These are phyloP conservation scores for Spea bombifrons DNA, from an alignment of 2,113 vertebrate species.

Conservation along the genomic window DNA sequence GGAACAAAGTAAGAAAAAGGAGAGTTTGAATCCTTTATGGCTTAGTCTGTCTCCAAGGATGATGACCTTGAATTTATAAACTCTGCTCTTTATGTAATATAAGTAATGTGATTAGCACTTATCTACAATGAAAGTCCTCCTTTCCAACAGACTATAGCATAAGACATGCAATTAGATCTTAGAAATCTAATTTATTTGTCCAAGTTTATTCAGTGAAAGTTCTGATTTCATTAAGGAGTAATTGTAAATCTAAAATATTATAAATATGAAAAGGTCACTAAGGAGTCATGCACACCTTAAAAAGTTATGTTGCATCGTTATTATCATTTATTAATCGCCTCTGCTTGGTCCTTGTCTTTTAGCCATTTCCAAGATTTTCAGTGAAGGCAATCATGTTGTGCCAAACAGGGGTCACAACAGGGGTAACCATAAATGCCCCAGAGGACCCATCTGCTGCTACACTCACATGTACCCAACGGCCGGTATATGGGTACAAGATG, in stretches of 20 bases:
- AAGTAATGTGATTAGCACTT: constrained; percentile 41
- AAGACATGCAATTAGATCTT: constrained; percentile 27
- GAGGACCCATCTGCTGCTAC: too few relatives aligned
- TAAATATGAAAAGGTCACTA: constrained; percentile 27
- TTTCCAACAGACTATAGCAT: constrained; percentile 13
- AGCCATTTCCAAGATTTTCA: too few relatives aligned
- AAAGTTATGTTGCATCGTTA: background rate
- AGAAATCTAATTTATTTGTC: constrained; percentile 38
- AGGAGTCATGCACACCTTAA: background rate
- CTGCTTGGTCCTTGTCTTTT: too few relatives aligned
- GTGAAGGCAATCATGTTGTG: too few relatives aligned
- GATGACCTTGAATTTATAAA: constrained; percentile 24
- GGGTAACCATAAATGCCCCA: too few relatives aligned
- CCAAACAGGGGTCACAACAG: too few relatives aligned
- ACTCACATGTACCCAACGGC: too few relatives aligned
- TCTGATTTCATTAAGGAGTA: constrained; percentile 34
- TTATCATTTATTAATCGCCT: background rate
- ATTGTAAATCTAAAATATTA: constrained; percentile 20
- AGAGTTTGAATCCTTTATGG: constrained; percentile 1
- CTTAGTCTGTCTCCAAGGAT: constrained; percentile 20
- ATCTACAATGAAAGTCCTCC: constrained; percentile 26
- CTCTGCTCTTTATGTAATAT: constrained; percentile 17
- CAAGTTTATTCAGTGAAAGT: constrained; percentile 41
- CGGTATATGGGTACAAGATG: too few relatives aligned
- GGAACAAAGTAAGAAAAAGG: constrained; percentile 17